Conservation (phyloP, 2,797 vertebrate species). For the Orestias chungarensis region DNA sequence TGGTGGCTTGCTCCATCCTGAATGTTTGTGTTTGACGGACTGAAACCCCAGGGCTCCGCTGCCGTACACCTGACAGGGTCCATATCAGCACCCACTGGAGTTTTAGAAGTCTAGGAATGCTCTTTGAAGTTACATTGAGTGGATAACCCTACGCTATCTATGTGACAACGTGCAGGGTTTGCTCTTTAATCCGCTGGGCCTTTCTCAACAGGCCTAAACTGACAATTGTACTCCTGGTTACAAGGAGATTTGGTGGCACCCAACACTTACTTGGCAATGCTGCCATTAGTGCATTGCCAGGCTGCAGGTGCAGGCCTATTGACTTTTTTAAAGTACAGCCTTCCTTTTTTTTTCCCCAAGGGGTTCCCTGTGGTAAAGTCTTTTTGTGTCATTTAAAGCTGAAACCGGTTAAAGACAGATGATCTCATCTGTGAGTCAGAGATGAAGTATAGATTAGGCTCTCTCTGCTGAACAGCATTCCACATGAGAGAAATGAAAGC, state of each 20-base stretch:
- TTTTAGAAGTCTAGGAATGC: constrained; percentile 65
- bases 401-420: constrained; percentile 53
- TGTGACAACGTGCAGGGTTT: constrained; percentile 57
- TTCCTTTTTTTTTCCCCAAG: constrained; percentile 40
- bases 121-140: constrained; percentile 79
- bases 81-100: constrained; percentile 56
- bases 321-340: constrained; percentile 35
- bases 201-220: constrained; percentile 61
- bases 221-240: constrained; percentile 63
- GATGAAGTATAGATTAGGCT: constrained; percentile 45
- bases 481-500: constrained; percentile 41
- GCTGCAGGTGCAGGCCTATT: constrained; percentile 48
- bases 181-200: constrained; percentile 55
- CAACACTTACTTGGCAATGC: constrained; percentile 56
- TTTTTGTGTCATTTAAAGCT: constrained; percentile 48
- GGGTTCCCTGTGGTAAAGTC: constrained; percentile 25
- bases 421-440: constrained; percentile 64
- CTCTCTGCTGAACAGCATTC: constrained; percentile 48
- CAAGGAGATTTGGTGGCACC: constrained; percentile 58
- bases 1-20: constrained; percentile 20
- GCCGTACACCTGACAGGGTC: constrained; percentile 44
- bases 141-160: constrained; percentile 70
- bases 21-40: constrained; percentile 55
- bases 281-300: constrained; percentile 36
- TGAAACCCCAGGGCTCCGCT: constrained; percentile 15